Base-by-base conservation (phyloP, 2,888 invertebrate genomes). In the Vesta saturnalis region DNA sequence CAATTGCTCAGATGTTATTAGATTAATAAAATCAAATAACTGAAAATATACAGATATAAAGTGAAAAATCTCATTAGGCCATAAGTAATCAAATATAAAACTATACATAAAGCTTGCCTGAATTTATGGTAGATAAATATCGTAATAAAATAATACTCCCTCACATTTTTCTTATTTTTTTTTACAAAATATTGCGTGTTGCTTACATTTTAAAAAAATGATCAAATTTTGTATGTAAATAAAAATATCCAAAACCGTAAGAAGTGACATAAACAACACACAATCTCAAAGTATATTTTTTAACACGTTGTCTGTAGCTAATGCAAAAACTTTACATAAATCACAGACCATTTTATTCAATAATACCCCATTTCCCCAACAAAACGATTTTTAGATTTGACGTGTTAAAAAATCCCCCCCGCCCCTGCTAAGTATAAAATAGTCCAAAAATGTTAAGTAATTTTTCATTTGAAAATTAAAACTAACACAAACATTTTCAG, bases 171-270 rank as follows among this genome's bases (percentile, higher is more conserved):
- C 6, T 15, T 47, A 43, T 30, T 60, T 64, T 64, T 64, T 64
- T 47, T 30, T 23, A 57, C 47, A 64, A 64, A 58, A 58, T 58
- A 63, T n/a, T 64, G 64, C 52, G 58, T 64, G 64, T 64, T 64
- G 64, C 47, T 57, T 49, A 43, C 55, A 62, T 62, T 30, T 35
- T 57, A 49, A 39, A 62, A 61, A 63, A 56, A 56, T 57, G 56
- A 57, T 35, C 49, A 23, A 46, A 64, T 64, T 64, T 64, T n/a
- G 12, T 57, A 56, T 4, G 10, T 23, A 35, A 49, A 10, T 15
- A 58, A 39, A 18, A 14, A 56, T n/a, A n/a, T 39, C 54, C 35
- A 62, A 62, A 49, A 64, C 57, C 18, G 23, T 47, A 57, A 57
- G 18, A 8, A 64, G 1, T 1, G 6, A 43, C n/a, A 14, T 18